These are phyloP conservation scores for Amphiprion percula DNA, from an alignment of 2,113 vertebrate genomes.

Conservation along the genomic window DNA sequence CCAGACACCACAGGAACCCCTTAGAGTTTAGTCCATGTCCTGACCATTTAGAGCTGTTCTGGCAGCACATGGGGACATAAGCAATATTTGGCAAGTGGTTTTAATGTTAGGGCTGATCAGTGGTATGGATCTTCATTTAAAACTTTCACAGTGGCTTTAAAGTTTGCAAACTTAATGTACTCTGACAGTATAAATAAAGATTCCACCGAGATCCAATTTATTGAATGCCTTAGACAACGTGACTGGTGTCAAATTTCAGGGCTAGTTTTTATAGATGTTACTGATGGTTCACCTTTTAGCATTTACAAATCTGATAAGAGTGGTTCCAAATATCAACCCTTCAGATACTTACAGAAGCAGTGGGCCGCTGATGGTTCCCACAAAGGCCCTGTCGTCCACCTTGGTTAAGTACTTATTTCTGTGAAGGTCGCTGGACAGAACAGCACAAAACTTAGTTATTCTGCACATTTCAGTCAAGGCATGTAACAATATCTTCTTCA, in stretches of 20 bases:
- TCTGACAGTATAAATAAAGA: neutral
- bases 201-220: neutral
- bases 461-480: slow-evolving; percentile 37
- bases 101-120: too few relatives aligned
- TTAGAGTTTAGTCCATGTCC: too few relatives aligned
- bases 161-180: neutral
- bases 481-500: slow-evolving; percentile 34
- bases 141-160: neutral
- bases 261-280: neutral
- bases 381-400: slow-evolving; percentile 91
- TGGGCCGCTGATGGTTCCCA: slow-evolving; percentile 90
- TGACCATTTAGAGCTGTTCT: too few relatives aligned
- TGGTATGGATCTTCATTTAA: neutral
- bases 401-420: slow-evolving; percentile 90
- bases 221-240: neutral
- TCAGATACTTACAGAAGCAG: slow-evolving; percentile 91
- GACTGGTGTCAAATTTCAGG: neutral
- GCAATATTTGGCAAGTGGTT: too few relatives aligned
- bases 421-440: slow-evolving; percentile 90
- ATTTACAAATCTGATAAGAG: slow-evolving; percentile 8
- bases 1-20: too few relatives aligned
- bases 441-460: slow-evolving; percentile 49
- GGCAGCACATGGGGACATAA: too few relatives aligned
- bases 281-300: neutral
- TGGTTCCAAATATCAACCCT: neutral